These are phyloP conservation scores for Diuraphis noxia DNA, from an alignment of 1,140 invertebrate genomes.

Conservation along the genomic window DNA sequence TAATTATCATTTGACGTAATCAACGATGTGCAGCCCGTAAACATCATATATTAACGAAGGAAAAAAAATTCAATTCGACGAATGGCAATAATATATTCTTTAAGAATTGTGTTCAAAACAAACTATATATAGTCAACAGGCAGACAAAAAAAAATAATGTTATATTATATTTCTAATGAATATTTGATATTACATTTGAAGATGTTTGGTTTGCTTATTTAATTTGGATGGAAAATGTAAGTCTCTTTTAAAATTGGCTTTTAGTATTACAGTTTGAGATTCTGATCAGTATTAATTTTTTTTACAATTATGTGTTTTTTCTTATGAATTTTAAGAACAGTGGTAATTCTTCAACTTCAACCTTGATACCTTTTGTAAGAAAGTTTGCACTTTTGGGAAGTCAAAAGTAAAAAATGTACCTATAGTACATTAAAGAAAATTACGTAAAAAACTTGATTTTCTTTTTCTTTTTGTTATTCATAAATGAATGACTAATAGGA, in stretches of 20 bases:
- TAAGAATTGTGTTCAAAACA: neutral
- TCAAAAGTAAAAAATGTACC: too few relatives aligned
- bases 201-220: neutral
- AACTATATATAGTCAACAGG: neutral
- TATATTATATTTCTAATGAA: neutral
- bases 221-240: neutral
- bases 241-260: too few relatives aligned
- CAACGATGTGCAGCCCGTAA: neutral
- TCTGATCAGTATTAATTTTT: neutral
- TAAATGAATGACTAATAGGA: too few relatives aligned
- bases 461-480: too few relatives aligned
- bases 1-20: conserved; percentile 19
- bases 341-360: too few relatives aligned
- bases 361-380: too few relatives aligned
- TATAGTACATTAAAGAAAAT: too few relatives aligned
- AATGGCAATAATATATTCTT: neutral
- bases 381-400: too few relatives aligned
- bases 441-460: too few relatives aligned
- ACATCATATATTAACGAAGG: neutral
- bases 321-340: too few relatives aligned
- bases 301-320: too few relatives aligned
- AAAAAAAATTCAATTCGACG: neutral
- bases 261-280: neutral
- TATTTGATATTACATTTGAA: neutral
- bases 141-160: neutral